These are phyloP conservation scores for Drosophila littoralis DNA, from an alignment of 1,140 invertebrate genomes.

Conservation along the genomic window DNA sequence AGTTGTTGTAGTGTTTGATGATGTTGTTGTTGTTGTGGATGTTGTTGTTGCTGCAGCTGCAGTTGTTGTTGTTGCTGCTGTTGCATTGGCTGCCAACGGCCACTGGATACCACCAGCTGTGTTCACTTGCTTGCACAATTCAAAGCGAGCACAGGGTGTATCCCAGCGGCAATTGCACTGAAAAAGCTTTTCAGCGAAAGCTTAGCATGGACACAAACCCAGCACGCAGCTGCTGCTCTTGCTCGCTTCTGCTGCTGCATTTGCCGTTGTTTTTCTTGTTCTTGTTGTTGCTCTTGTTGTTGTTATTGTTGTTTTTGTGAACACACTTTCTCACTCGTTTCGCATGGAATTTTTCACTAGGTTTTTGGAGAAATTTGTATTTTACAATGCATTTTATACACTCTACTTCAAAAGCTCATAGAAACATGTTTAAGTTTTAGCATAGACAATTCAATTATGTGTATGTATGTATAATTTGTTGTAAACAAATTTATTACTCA, in stretches of 20 bases:
- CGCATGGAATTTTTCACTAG: slow-evolving; percentile 22
- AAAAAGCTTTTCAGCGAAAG: slow-evolving; percentile 68
- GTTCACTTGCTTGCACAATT: slow-evolving; percentile 92
- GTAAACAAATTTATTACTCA: too few species aligned
- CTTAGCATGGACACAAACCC: slow-evolving; percentile 63
- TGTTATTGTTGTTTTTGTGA: neutral
- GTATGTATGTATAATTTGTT: too few species aligned
- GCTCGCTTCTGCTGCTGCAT: slow-evolving; percentile 7
- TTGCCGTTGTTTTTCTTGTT: neutral
- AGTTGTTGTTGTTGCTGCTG: slow-evolving; percentile 6
- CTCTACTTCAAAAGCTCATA: neutral
- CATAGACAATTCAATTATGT: too few species aligned
- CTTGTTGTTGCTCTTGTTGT: neutral
- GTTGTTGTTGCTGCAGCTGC: neutral
- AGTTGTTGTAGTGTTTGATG: neutral
- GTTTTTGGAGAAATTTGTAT: slow-evolving; percentile 4
- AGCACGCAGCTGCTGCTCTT: neutral
- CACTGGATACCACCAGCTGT: slow-evolving; percentile 99
- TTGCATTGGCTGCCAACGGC: slow-evolving; percentile 67
- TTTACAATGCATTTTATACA: slow-evolving; percentile 23
- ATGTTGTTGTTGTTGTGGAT: slow-evolving; percentile 1
- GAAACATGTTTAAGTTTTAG: too few species aligned
- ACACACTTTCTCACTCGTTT: neutral
- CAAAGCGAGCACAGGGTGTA: slow-evolving; percentile 97
- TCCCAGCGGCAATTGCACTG: slow-evolving; percentile 88